These are phyloP conservation scores for Horisme vitalbata DNA, from an alignment of 2,888 invertebrate genomes.

Conservation along the genomic window DNA sequence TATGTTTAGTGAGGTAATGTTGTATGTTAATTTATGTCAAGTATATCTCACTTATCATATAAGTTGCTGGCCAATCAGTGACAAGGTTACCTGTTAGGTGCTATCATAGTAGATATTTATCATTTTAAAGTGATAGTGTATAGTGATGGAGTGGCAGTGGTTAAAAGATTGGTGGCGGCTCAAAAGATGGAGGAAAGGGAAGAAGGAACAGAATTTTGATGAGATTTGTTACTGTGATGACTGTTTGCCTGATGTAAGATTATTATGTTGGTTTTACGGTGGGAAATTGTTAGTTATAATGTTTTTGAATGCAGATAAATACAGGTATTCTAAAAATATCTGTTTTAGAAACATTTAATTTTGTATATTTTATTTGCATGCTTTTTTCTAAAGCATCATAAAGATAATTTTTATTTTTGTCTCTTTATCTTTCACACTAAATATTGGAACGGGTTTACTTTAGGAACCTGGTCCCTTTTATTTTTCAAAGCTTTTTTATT, in stretches of 20 bases:
- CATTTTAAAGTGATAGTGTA: constrained; percentile 52
- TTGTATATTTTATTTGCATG: no score
- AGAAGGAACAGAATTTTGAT: constrained; percentile 80
- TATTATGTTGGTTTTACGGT: background rate
- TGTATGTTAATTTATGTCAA: constrained; percentile 71
- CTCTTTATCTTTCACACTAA: no score
- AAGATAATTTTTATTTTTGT: no score
- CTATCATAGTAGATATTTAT: constrained; percentile 44
- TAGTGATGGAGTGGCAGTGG: constrained; percentile 90
- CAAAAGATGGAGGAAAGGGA: constrained; percentile 85
- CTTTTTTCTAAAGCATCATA: no score
- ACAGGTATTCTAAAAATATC: no score
- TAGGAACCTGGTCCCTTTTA: no score
- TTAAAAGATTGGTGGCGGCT: constrained; percentile 92
- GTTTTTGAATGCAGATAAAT: no score
- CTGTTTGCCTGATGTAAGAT: constrained; percentile 84
- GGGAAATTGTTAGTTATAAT: background rate
- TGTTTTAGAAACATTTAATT: no score
- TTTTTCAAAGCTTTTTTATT: no score
- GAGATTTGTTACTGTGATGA: constrained; percentile 91
- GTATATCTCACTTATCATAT: constrained; percentile 73
- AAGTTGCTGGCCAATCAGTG: constrained; percentile 59
- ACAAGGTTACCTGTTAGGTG: constrained; percentile 50
- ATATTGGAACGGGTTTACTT: no score
- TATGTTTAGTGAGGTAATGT: constrained; percentile 77